Percentiles rank a stretch among this genome's conserved stretches.
Evolutionary conservation across 53 echinoderm and acorn worm genomes (phyloP).

Genomic region (Arbacia lixula): DNA sequence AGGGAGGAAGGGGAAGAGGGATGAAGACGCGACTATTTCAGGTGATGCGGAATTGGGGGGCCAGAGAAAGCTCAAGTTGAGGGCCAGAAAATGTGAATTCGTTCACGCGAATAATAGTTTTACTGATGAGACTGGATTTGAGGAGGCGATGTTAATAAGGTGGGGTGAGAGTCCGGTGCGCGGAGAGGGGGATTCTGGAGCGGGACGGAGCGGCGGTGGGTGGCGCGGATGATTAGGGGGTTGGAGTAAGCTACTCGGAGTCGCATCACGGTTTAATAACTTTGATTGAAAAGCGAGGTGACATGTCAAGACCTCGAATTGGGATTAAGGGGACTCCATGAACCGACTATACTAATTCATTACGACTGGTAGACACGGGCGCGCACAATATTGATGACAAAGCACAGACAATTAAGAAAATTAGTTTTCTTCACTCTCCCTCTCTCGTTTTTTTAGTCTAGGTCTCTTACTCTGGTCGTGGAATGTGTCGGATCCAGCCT

Average conservation of each 20-base stretch:
- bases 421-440: conserved; percentile 27
- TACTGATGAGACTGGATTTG: conserved; percentile 10
- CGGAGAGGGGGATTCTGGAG: neutral
- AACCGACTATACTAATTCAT: conserved; percentile 41
- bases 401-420: conserved; percentile 58
- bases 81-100: conserved; percentile 12
- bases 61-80: neutral
- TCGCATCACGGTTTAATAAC: conserved; percentile 14
- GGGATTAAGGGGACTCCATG: neutral
- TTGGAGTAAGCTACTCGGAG: neutral
- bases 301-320: conserved; percentile 8
- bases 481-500: conserved; percentile 34
- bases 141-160: neutral
- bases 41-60: neutral
- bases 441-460: conserved; percentile 2
- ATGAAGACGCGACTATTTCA: conserved; percentile 1
- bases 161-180: neutral
- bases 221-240: neutral
- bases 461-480: conserved; percentile 54
- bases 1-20: neutral
- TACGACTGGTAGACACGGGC: conserved; percentile 28
- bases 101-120: conserved; percentile 17
- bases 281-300: conserved; percentile 45
- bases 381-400: conserved; percentile 13
- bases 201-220: neutral